Conservation (phyloP, 2,888 invertebrate genomes). For the Drosophila merina region DNA sequence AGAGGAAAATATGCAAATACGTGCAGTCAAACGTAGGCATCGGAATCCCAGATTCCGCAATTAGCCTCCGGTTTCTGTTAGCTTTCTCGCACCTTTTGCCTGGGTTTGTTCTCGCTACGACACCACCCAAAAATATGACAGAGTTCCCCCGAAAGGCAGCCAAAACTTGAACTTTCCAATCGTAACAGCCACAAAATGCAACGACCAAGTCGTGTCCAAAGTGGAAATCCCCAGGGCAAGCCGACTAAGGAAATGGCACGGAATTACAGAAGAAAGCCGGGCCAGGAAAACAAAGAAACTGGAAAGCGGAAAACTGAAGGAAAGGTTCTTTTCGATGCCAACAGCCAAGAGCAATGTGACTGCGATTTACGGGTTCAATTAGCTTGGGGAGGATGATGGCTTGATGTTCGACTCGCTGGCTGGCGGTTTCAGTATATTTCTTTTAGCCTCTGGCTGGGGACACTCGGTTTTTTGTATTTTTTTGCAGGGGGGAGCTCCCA, state of each 20-base stretch:
- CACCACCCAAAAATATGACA: slow-evolving; percentile 37
- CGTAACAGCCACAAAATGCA: slow-evolving; percentile 16
- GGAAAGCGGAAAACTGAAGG: slow-evolving; percentile 7
- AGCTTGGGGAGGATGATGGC: slow-evolving; percentile 53
- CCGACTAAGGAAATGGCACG: slow-evolving; percentile 10
- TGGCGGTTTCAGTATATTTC: slow-evolving; percentile 2
- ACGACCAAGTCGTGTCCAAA: slow-evolving; percentile 43
- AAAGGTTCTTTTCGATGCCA: slow-evolving; percentile 34
- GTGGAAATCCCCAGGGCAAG: slow-evolving; percentile 10
- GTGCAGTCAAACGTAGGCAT: not conserved
- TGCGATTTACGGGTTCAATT: slow-evolving; percentile 70
- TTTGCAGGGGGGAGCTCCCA: slow-evolving; percentile 46
- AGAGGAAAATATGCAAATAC: slow-evolving; percentile 10
- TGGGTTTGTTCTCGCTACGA: slow-evolving; percentile 7
- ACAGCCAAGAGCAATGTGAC: slow-evolving; percentile 37
- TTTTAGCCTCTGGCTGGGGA: slow-evolving; percentile 30
- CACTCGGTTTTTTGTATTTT: slow-evolving; percentile 13
- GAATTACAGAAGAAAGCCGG: slow-evolving; percentile 21
- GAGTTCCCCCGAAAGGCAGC: slow-evolving; percentile 15
- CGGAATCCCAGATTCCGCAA: not conserved
- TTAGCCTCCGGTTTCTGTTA: slow-evolving; percentile 14
- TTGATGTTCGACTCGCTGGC: slow-evolving; percentile 14
- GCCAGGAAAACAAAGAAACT: slow-evolving; percentile 23
- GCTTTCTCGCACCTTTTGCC: slow-evolving; percentile 25
- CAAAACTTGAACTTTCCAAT: slow-evolving; percentile 41